Evolutionary conservation across 2,888 invertebrate species (phyloP), one percentile per base, ranked within the genome.

Genomic region (Acanthosepion pharaonis): DNA sequence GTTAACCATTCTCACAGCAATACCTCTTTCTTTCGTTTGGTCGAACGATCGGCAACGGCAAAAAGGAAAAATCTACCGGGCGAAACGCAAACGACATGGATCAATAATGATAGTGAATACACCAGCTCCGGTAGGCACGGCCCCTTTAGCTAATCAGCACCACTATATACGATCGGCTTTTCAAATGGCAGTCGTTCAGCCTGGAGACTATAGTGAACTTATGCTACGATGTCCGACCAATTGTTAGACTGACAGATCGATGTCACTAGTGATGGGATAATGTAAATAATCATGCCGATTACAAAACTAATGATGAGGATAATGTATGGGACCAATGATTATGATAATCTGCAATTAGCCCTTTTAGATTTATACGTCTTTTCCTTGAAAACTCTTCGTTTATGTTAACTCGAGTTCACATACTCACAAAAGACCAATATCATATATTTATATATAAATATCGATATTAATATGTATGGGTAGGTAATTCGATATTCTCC

Each of bases 211-310:
- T 15, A 78, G n/a, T n/a, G 5, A 78, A 33, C n/a, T 78, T 78
- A n/a, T n/a, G n/a, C n/a, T 78, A n/a, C 78, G 2, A 78, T 9
- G n/a, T n/a, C 15, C 11, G 33, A 78, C n/a, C n/a, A 11, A 78
- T 78, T 78, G 78, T 78, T 78, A n/a, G 78, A 78, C 78, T 78
- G 78, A 78, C 78, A 78, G 78, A 78, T 78, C n/a, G n/a, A 78
- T n/a, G 78, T 78, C 33, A 78, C 78, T 78, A 4, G 78, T 78
- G n/a, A 78, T 78, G 78, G n/a, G n/a, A 78, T 78, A 33, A 78
- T 78, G 78, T 18, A n/a, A 78, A 78, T 78, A 78, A 78, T 78
- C n/a, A 78, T 78, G n/a, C 78, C n/a, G 78, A 78, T 78, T n/a
- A 33, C n/a, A 78, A 78, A 33, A 11, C 33, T n/a, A 15, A 78